Evolutionary conservation across 2,797 vertebrate genomes (phyloP).

Genomic region (Sebastes itinus): DNA sequence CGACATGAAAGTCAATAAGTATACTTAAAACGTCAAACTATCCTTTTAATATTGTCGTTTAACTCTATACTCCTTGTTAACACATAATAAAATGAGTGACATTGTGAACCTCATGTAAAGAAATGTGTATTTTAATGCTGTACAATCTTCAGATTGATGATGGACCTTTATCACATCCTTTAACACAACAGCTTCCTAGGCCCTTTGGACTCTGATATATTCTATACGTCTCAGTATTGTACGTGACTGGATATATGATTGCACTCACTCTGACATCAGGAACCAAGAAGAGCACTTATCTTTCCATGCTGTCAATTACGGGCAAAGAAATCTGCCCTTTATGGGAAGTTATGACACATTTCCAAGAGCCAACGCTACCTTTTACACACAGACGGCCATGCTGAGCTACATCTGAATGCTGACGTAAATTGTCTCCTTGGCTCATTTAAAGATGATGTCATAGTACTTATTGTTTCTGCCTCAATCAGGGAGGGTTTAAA

Average conservation of each 20-base stretch:
- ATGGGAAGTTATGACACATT: conserved; percentile 29
- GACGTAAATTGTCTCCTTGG: background rate
- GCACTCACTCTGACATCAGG: background rate
- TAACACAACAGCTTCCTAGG: background rate
- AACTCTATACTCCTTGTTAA: background rate
- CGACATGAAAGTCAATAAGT: background rate
- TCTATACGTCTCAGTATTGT: background rate
- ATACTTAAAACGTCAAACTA: background rate
- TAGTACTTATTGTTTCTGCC: background rate
- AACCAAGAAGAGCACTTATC: background rate
- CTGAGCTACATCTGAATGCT: conserved; percentile 1
- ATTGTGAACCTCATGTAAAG: background rate
- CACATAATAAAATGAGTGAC: background rate
- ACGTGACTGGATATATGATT: background rate
- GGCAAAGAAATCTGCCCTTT: conserved; percentile 5
- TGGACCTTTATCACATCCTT: background rate
- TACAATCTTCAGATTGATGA: background rate
- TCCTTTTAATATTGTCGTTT: background rate
- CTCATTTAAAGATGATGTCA: conserved; percentile 6
- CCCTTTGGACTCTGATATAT: background rate
- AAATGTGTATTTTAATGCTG: background rate
- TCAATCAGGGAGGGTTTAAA: background rate
- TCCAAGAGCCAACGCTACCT: background rate
- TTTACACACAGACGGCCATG: background rate
- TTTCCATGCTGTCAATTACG: background rate